Conservation (phyloP, 2,888 invertebrate genomes). For the Drosophila recens region DNA sequence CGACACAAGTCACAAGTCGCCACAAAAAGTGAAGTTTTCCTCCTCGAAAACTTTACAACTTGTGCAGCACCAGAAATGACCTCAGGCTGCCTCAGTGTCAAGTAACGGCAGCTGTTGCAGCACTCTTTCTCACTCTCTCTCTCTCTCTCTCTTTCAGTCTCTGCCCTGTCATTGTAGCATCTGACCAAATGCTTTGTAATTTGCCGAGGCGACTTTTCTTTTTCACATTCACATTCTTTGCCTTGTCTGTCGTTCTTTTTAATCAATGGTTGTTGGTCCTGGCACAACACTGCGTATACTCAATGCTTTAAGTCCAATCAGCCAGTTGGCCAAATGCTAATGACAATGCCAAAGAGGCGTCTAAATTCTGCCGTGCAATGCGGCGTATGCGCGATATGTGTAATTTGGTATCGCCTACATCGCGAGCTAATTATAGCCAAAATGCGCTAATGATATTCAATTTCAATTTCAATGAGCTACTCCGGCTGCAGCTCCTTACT, state of each 20-base stretch:
- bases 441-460: constrained; percentile 75
- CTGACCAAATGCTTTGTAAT: constrained; percentile 29
- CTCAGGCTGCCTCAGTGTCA: constrained; percentile 45
- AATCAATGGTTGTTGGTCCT: constrained; percentile 2
- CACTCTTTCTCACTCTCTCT: constrained; percentile 10
- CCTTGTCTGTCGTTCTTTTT: not conserved
- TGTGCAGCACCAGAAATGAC: constrained; percentile 24
- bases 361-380: constrained; percentile 20
- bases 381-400: constrained; percentile 62
- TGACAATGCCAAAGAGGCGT: constrained; percentile 2
- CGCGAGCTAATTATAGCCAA: constrained; percentile 57
- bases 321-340: constrained; percentile 9
- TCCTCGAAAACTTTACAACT: constrained; percentile 50
- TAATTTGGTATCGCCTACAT: constrained; percentile 42
- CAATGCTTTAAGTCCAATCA: constrained; percentile 4
- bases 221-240: constrained; percentile 10
- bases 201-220: constrained; percentile 19
- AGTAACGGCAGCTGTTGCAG: constrained; percentile 61
- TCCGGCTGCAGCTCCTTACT: constrained; percentile 11
- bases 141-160: constrained; percentile 9
- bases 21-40: constrained; percentile 64
- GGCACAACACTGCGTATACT: not conserved
- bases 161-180: constrained; percentile 24
- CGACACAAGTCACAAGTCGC: constrained; percentile 47
- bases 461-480: constrained; percentile 47